Evolutionary conservation across 2,888 invertebrate species (phyloP).

Genomic region (Steinernema hermaphroditum): DNA sequence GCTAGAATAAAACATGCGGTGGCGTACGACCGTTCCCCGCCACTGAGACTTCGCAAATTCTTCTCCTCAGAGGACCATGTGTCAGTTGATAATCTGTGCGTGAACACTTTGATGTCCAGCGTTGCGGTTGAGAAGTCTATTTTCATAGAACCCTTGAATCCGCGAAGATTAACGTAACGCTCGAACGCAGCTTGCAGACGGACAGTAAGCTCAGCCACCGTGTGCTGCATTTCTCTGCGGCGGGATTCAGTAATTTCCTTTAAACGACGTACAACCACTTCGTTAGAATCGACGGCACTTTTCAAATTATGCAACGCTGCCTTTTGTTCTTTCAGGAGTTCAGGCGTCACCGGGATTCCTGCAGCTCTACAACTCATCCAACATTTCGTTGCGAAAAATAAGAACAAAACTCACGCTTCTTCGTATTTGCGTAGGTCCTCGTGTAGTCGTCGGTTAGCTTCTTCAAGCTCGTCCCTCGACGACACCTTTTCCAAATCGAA

Average conservation of each 20-base stretch:
- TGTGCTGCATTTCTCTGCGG: neutral
- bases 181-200: neutral
- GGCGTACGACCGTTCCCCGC: conserved; percentile 87
- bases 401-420: neutral
- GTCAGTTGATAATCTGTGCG: conserved; percentile 20
- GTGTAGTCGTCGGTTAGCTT: neutral
- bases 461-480: neutral
- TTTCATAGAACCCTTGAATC: conserved; percentile 32
- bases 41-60: conserved; percentile 75
- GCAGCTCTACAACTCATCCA: neutral
- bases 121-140: conserved; percentile 29
- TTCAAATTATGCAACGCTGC: neutral
- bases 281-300: neutral
- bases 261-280: neutral
- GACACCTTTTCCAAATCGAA: neutral
- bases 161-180: neutral
- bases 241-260: neutral
- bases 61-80: neutral
- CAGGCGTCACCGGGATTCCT: neutral
- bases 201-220: neutral
- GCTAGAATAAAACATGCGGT: conserved; percentile 90
- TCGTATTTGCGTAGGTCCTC: neutral
- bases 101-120: conserved; percentile 34
- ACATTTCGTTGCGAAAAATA: neutral
- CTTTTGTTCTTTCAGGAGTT: neutral